Conservation (phyloP, 2,113 vertebrate species). For the Verasper variegatus region DNA sequence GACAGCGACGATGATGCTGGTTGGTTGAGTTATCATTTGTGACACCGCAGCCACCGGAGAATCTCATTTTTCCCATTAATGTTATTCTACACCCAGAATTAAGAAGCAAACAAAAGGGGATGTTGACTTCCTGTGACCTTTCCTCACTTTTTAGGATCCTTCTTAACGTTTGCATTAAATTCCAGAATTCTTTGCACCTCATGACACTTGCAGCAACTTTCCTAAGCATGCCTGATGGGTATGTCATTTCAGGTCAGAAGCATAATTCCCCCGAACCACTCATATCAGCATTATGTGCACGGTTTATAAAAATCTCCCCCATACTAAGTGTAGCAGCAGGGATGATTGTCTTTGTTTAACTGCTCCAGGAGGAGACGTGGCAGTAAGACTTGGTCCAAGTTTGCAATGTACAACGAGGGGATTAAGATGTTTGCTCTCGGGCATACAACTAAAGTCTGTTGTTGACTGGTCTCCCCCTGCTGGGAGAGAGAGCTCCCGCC, state of each 20-base stretch:
- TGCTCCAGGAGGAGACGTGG: conserved; percentile 63
- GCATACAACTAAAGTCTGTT: conserved; percentile 61
- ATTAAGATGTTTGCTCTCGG: conserved; percentile 71
- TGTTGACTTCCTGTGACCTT: not conserved
- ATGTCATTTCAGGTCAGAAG: conserved; percentile 58
- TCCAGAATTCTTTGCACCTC: not conserved
- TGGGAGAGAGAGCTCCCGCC: conserved; percentile 53
- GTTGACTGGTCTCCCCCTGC: conserved; percentile 64
- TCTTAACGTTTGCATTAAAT: too few relatives aligned
- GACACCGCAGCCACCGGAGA: not conserved
- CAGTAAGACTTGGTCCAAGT: conserved; percentile 59
- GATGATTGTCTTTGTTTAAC: conserved; percentile 56
- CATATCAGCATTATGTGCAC: conserved; percentile 53
- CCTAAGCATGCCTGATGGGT: conserved; percentile 49
- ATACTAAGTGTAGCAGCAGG: conserved; percentile 67
- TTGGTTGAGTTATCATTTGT: conserved; percentile 61
- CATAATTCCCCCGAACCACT: conserved; percentile 52
- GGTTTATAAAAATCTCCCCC: conserved; percentile 57
- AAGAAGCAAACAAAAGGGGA: not conserved
- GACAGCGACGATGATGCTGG: conserved; percentile 85
- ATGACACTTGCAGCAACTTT: conserved; percentile 33
- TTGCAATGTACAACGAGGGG: conserved; percentile 57
- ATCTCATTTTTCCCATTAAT: not conserved
- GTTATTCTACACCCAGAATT: not conserved
- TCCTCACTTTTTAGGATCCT: not conserved